Evolutionary conservation across 2,113 vertebrate genomes (phyloP), one percentile per base, ranked within the genome.

Genomic region (Ammodytes dubius): DNA sequence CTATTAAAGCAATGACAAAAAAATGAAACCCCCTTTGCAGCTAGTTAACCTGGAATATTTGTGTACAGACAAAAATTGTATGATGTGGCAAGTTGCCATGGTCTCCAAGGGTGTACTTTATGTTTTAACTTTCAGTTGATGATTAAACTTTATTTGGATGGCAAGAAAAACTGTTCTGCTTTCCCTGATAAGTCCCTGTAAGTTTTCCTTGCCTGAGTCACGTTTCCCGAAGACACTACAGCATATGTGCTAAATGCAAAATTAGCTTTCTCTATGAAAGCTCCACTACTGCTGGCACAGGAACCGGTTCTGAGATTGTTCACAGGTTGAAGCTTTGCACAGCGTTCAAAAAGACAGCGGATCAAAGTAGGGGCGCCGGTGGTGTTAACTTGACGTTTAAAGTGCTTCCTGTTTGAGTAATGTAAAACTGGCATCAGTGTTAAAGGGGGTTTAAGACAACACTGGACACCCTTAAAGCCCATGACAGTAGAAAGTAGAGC

Each of bases 281-380:
- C 59, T 49, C 6, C 56, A 70, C 74, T 50, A 71, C 86, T 71
- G 79, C 77, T 81, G 79, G 85, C 74, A 74, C 49, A 69, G 39
- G 49, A 74, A 63, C 74, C 58, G 46, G 61, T 77, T 82, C 87
- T 83, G 82, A 79, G 78, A 83, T 5, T 65, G 86, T 87, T 89
- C 86, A 74, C 49, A 82, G 77, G 85, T 71, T 64, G 35, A 64
- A 54, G 17, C 40, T 53, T 74, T 0, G 66, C 49, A 35, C 2
- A 6, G 10, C 4, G 12, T 81, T 70, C 65, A 27, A 27, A 15
- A 27, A 53, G 66, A 81, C 61, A 40, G 53, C 63, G 40, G 87
- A 69, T 82, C n/a, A 81, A 77, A 81, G 49, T 64, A 13, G 13
- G 4, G 43, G 37, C 2, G 35, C 42, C 46, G 9, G 40, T 14